Conservation (phyloP, 2,888 invertebrate species). For the Lymantria monacha region DNA sequence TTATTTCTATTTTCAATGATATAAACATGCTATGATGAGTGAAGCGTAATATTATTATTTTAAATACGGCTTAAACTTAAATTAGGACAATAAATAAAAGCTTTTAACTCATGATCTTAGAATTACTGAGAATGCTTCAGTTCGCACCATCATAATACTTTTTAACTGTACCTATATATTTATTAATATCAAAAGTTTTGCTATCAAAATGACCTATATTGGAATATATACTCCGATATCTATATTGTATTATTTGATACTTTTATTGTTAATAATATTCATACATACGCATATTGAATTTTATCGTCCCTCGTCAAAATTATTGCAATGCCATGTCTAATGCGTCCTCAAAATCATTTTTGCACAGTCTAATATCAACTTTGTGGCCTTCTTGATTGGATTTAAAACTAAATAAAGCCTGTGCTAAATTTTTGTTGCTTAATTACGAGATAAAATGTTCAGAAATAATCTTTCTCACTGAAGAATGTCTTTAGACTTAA, state of each 20-base stretch:
- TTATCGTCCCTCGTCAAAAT: no score
- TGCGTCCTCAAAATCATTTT: slow-evolving; percentile 6
- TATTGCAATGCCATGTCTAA: slow-evolving; percentile 2
- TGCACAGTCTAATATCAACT: slow-evolving; percentile 8
- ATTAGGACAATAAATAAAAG: slow-evolving; percentile 22
- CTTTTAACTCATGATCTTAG: slow-evolving; percentile 39
- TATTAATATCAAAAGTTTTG: slow-evolving; percentile 19
- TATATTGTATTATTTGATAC: background rate
- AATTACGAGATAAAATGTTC: no score
- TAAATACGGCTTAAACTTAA: background rate
- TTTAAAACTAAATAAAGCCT: no score
- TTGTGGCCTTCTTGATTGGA: no score
- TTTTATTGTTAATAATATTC: slow-evolving; percentile 6
- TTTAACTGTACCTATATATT: slow-evolving; percentile 12
- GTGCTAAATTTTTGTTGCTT: no score
- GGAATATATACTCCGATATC: slow-evolving; percentile 4
- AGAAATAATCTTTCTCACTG: no score
- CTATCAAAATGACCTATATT: slow-evolving; percentile 6
- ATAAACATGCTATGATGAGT: no score
- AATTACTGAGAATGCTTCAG: slow-evolving; percentile 47
- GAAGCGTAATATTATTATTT: no score
- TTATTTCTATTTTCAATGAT: no score
- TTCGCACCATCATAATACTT: slow-evolving; percentile 28
- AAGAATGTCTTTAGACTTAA: no score
- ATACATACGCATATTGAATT: background rate